phyloP scores from a whole-genome alignment of 2,888 invertebrate genomes.

The Drosophila anomalata region DNA sequence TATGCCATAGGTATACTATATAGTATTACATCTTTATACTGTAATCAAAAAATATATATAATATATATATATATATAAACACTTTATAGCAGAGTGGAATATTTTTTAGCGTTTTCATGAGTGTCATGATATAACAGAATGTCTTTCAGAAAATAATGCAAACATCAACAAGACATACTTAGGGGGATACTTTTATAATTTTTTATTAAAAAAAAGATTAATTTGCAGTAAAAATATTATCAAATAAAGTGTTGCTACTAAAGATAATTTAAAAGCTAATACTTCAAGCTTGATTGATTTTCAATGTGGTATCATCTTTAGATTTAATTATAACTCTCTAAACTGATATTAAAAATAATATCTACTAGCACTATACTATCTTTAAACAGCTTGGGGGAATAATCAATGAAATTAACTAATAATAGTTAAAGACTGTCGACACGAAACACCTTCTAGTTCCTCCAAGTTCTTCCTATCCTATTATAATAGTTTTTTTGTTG shows the following conservation, averaged over 20 bases:
- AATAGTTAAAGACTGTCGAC: constrained; percentile 2
- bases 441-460: constrained; percentile 13
- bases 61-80: background rate
- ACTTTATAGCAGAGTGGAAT: constrained; percentile 18
- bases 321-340: background rate
- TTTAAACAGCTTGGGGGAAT: constrained; percentile 30
- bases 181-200: background rate
- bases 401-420: constrained; percentile 25
- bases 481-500: background rate
- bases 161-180: background rate
- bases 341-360: constrained; percentile 24
- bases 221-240: background rate
- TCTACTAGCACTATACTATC: background rate
- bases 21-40: constrained; percentile 29
- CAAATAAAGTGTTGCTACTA: background rate
- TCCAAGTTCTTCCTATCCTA: background rate
- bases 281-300: constrained; percentile 16
- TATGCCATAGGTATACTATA: constrained; percentile 14
- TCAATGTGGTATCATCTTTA: background rate
- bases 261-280: background rate
- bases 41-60: constrained; percentile 8
- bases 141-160: constrained; percentile 5
- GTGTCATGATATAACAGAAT: background rate
- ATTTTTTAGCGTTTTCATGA: constrained; percentile 6
- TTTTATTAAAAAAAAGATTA: too few relatives aligned